A percentile compares a stretch with the other conserved stretches of the same genome.
phyloP scores from a whole-genome alignment of 2,888 invertebrate species.

The Zygogramma bicolorata region DNA sequence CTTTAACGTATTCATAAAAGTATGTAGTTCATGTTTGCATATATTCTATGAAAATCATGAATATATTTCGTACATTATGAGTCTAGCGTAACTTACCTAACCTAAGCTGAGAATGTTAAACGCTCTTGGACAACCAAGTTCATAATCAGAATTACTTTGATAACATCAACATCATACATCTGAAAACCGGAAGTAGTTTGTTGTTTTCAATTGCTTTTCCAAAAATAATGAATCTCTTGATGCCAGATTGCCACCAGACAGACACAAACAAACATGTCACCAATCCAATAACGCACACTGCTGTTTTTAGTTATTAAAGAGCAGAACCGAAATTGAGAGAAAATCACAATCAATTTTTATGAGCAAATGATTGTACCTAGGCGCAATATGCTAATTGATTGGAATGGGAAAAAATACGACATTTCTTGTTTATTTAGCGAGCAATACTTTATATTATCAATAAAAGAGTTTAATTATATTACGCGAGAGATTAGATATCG shows the following conservation, averaged over 20 bases:
- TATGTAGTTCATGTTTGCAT: too few relatives aligned
- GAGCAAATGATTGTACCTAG: not conserved
- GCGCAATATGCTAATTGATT: not conserved
- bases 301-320: not conserved
- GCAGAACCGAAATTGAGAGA: not conserved
- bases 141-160: not conserved
- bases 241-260: not conserved
- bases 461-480: not conserved
- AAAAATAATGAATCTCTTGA: not conserved
- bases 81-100: too few relatives aligned
- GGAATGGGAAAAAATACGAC: not conserved
- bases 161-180: not conserved
- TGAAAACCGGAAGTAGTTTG: not conserved
- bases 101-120: too few relatives aligned
- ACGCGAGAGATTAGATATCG: constrained; percentile 6
- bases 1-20: too few relatives aligned
- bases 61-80: too few relatives aligned
- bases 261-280: not conserved
- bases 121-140: too few relatives aligned
- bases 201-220: not conserved
- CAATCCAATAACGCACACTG: not conserved
- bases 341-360: not conserved
- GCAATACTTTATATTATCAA: not conserved
- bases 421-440: not conserved
- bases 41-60: too few relatives aligned